These are phyloP conservation scores for Pygathrix nemaeus DNA, from an alignment of 2,113 vertebrate genomes.

Conservation along the genomic window DNA sequence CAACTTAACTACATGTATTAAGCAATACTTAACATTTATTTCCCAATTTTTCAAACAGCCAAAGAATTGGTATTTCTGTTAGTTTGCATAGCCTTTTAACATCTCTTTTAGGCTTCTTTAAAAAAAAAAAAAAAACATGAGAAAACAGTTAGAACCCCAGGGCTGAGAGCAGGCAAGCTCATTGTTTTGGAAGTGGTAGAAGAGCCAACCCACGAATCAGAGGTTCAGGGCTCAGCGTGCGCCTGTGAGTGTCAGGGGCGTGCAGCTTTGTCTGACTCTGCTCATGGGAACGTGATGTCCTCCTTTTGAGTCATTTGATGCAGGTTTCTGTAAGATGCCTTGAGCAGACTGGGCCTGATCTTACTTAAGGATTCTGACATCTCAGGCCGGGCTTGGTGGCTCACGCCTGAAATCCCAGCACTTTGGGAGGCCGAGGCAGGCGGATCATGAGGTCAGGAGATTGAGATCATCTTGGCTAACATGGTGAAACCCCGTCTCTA, in stretches of 20 bases:
- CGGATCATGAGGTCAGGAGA: too few relatives aligned
- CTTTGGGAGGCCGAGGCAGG: too few relatives aligned
- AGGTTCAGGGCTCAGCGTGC: rapidly evolving
- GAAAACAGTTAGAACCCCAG: background rate
- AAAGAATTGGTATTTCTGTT: background rate
- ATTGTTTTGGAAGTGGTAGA: background rate
- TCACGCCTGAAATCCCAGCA: too few relatives aligned
- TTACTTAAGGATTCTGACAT: background rate
- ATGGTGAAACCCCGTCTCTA: too few relatives aligned
- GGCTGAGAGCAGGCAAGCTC: background rate
- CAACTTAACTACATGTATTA: background rate
- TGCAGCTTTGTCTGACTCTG: background rate
- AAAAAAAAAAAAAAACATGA: background rate
- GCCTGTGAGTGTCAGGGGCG: background rate
- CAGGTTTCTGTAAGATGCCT: background rate
- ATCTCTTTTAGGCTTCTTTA: background rate
- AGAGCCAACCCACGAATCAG: rapidly evolving
- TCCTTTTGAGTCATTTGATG: background rate
- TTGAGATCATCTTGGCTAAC: too few relatives aligned
- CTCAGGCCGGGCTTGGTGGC: background rate
- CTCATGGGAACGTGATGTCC: background rate
- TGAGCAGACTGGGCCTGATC: background rate
- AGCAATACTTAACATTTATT: background rate
- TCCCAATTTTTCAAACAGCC: background rate
- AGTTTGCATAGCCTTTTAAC: background rate